These are phyloP conservation scores for Coracias cyanogaster DNA, from an alignment of 2,797 vertebrate species.

Conservation along the genomic window DNA sequence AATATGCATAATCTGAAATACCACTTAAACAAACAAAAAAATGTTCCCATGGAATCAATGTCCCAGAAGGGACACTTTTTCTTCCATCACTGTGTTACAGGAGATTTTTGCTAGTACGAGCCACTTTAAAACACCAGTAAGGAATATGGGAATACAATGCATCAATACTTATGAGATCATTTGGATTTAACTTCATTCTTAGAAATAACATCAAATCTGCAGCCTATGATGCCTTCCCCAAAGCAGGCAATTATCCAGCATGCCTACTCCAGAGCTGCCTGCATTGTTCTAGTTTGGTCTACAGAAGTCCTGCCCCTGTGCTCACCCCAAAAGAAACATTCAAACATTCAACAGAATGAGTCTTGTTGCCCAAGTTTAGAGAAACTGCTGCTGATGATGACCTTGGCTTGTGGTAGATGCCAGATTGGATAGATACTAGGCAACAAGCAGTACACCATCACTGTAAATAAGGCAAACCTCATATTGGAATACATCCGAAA, in stretches of 20 bases:
- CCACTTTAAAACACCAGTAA: neutral
- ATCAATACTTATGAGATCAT: neutral
- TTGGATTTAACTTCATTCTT: neutral
- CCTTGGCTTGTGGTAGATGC: neutral
- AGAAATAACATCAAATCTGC: neutral
- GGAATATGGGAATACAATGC: neutral
- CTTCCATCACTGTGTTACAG: neutral
- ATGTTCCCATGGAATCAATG: neutral
- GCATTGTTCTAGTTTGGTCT: neutral
- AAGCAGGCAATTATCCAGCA: neutral
- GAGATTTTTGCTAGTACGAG: neutral
- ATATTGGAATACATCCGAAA: neutral
- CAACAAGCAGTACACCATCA: neutral
- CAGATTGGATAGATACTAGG: neutral
- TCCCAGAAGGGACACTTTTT: neutral
- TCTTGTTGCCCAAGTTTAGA: neutral
- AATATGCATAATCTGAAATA: neutral
- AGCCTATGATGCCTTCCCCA: neutral
- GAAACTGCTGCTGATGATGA: neutral
- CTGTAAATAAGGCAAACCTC: neutral
- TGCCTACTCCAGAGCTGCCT: neutral
- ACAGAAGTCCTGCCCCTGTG: neutral
- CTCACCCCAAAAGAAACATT: neutral
- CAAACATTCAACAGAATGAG: neutral
- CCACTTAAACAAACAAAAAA: neutral